These are phyloP conservation scores for Spea hammondii DNA, from an alignment of 2,797 vertebrate genomes.

Conservation along the genomic window DNA sequence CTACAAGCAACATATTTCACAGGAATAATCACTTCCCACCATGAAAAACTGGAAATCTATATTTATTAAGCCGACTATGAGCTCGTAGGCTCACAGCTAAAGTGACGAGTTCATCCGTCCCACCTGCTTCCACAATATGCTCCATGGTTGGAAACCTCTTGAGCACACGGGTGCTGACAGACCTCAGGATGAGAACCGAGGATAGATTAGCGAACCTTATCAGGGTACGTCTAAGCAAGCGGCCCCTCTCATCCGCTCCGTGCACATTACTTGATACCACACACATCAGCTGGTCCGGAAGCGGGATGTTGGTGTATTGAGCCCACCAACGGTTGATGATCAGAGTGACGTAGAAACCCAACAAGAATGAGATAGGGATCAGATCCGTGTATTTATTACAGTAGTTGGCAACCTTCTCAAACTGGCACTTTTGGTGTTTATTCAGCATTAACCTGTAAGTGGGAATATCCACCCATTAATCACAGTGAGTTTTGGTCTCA, in stretches of 20 bases:
- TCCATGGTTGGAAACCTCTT: conserved; percentile 82
- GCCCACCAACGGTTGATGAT: conserved; percentile 89
- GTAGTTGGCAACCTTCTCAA: conserved; percentile 77
- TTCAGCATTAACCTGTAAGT: conserved; percentile 71
- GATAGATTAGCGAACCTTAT: conserved; percentile 86
- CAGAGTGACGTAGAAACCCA: conserved; percentile 85
- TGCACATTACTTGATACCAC: conserved; percentile 85
- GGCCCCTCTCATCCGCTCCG: conserved; percentile 77
- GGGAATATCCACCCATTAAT: neutral
- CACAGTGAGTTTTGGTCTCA: too few relatives aligned
- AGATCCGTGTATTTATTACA: conserved; percentile 80
- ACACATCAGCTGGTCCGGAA: conserved; percentile 90
- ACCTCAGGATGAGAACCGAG: conserved; percentile 83
- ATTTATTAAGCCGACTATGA: too few relatives aligned
- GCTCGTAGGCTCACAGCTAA: too few relatives aligned
- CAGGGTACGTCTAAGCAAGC: conserved; percentile 79
- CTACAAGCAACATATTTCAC: too few relatives aligned
- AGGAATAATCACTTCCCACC: too few relatives aligned
- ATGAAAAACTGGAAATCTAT: too few relatives aligned
- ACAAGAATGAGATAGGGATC: conserved; percentile 84
- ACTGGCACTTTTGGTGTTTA: conserved; percentile 72
- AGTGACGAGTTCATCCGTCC: neutral
- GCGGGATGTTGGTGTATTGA: conserved; percentile 87
- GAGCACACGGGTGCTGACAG: conserved; percentile 83
- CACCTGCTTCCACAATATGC: conserved; percentile 83